phyloP scores from a whole-genome alignment of 2,797 vertebrate species.

The Apogon hyalosoma region DNA sequence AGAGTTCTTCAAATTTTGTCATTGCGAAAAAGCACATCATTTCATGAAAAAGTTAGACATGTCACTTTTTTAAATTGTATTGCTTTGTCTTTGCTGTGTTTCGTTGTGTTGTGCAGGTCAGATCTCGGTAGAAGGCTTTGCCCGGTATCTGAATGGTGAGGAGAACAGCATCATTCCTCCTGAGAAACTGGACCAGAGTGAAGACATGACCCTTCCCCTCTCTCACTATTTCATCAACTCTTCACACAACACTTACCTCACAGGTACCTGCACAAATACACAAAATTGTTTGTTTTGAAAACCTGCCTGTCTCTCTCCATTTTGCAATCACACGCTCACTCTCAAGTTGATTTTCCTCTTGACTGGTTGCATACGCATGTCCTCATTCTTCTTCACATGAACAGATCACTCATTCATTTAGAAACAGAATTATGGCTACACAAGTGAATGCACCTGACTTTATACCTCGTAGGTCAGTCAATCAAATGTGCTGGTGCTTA shows the following conservation, averaged over 20 bases:
- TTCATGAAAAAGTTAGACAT: too few relatives aligned
- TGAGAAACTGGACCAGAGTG: conserved; percentile 98
- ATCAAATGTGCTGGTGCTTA: conserved; percentile 41
- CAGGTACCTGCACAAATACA: conserved; percentile 67
- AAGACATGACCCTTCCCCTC: conserved; percentile 97
- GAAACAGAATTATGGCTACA: conserved; percentile 45
- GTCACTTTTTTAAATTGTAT: neutral
- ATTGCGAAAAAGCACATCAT: too few relatives aligned
- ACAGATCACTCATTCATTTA: conserved; percentile 49
- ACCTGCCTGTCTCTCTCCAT: neutral
- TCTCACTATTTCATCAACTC: conserved; percentile 99
- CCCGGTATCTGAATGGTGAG: conserved; percentile 91
- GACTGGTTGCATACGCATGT: conserved; percentile 28
- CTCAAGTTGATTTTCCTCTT: conserved; percentile 29
- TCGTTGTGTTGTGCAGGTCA: conserved; percentile 85
- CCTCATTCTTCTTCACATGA: conserved; percentile 33
- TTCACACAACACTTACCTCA: conserved; percentile 96
- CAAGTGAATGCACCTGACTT: conserved; percentile 35
- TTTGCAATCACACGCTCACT: neutral
- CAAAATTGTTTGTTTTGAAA: neutral
- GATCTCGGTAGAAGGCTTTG: conserved; percentile 96
- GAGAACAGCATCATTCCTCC: conserved; percentile 96
- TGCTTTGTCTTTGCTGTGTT: conserved; percentile 6
- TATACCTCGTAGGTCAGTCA: conserved; percentile 56
- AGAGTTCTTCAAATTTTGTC: too few relatives aligned